Conservation (phyloP, 1,140 invertebrate genomes). For the Asbolus verrucosus region DNA sequence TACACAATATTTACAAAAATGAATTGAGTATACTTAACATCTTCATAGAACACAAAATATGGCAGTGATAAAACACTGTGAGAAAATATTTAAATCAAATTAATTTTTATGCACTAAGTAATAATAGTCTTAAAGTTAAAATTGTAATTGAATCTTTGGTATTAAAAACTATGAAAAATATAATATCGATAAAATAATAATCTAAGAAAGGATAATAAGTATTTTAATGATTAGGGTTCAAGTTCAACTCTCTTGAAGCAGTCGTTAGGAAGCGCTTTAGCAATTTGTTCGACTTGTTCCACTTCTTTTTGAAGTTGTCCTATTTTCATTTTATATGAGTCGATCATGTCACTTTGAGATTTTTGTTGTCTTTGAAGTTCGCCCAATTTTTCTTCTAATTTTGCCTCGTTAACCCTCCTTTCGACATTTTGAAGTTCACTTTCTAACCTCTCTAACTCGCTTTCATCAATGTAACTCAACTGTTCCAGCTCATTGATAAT, state of each 20-base stretch:
- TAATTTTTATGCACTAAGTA: slow-evolving; percentile 1
- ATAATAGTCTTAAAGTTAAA: slow-evolving; percentile 14
- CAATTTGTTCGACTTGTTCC: slow-evolving; percentile 87
- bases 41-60: slow-evolving; percentile 28
- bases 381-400: slow-evolving; percentile 82
- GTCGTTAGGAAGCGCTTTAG: slow-evolving; percentile 81
- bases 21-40: slow-evolving; percentile 21
- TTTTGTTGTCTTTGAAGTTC: slow-evolving; percentile 78
- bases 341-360: slow-evolving; percentile 82
- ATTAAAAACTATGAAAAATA: slow-evolving; percentile 40
- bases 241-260: slow-evolving; percentile 73
- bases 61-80: slow-evolving; percentile 9
- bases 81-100: too few relatives aligned
- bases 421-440: slow-evolving; percentile 80
- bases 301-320: slow-evolving; percentile 81
- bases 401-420: slow-evolving; percentile 76
- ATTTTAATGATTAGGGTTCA: slow-evolving; percentile 56
- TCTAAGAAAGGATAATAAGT: slow-evolving; percentile 18
- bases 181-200: slow-evolving; percentile 33
- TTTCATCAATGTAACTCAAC: slow-evolving; percentile 79
- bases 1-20: slow-evolving; percentile 43
- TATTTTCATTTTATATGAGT: slow-evolving; percentile 86
- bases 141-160: slow-evolving; percentile 43
- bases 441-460: slow-evolving; percentile 79
- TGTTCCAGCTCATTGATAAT: slow-evolving; percentile 86